Evolutionary conservation across 2,797 vertebrate species (phyloP).

Genomic region (Lagodon rhomboides): DNA sequence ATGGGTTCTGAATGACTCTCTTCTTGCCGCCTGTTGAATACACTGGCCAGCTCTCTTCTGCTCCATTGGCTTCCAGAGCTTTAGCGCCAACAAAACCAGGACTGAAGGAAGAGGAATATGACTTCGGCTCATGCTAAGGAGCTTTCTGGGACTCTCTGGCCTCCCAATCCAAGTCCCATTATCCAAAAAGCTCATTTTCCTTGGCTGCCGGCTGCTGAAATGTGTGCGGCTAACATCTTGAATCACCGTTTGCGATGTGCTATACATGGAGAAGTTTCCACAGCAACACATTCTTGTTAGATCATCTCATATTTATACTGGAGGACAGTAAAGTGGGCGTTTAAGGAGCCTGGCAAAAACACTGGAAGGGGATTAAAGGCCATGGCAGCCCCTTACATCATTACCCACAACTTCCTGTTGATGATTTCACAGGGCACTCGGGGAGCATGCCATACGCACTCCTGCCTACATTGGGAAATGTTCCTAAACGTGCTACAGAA

Average conservation of each 20-base stretch:
- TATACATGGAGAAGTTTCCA: conserved; percentile 81
- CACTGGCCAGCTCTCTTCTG: conserved; percentile 38
- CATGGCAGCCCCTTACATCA: conserved; percentile 47
- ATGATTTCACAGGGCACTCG: conserved; percentile 43
- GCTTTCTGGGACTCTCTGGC: conserved; percentile 67
- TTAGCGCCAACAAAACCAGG: conserved; percentile 45
- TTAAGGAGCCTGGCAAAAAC: conserved; percentile 59
- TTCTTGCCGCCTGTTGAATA: conserved; percentile 25
- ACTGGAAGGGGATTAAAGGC: conserved; percentile 51
- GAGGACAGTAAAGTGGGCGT: conserved; percentile 59
- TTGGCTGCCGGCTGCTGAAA: conserved; percentile 68
- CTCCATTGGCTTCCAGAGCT: conserved; percentile 27
- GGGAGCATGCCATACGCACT: background rate
- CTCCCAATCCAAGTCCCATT: conserved; percentile 63
- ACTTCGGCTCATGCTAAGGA: conserved; percentile 44
- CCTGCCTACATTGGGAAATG: conserved; percentile 14
- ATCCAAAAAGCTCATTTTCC: conserved; percentile 79
- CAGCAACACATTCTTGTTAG: conserved; percentile 78
- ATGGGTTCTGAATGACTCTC: conserved; percentile 22
- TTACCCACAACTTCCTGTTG: conserved; percentile 61
- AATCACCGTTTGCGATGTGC: conserved; percentile 77
- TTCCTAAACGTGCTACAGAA: conserved; percentile 15
- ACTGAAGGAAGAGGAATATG: conserved; percentile 51
- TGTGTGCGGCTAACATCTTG: conserved; percentile 78
- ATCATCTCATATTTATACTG: conserved; percentile 77